These are phyloP conservation scores for Abrostola triplasia DNA, from an alignment of 2,888 invertebrate genomes.

Conservation along the genomic window DNA sequence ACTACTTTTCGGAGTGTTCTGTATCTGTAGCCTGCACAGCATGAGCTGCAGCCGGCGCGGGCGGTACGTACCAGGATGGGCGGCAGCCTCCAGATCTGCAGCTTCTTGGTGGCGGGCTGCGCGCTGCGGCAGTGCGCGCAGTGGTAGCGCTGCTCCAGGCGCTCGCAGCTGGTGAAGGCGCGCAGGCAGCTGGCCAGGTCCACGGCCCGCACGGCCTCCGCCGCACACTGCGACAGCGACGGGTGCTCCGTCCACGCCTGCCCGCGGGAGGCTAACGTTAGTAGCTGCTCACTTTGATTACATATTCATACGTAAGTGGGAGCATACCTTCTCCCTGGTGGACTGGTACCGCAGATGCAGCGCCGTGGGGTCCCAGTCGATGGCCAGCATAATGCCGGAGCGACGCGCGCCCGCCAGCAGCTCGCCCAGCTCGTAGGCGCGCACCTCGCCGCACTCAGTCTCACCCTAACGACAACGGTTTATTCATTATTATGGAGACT, in stretches of 20 bases:
- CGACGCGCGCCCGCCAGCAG: constrained; percentile 57
- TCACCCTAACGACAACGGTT: constrained; percentile 24
- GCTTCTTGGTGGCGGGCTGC: constrained; percentile 95
- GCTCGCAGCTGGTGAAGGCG: constrained; percentile 96
- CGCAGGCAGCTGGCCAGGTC: constrained; percentile 95
- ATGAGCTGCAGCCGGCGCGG: too few species aligned
- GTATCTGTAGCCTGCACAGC: too few species aligned
- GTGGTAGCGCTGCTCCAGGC: constrained; percentile 95
- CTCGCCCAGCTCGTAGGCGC: constrained; percentile 50
- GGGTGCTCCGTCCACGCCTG: constrained; percentile 93
- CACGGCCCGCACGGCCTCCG: constrained; percentile 93
- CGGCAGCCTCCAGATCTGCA: constrained; percentile 97
- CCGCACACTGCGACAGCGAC: constrained; percentile 91
- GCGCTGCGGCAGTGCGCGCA: constrained; percentile 95
- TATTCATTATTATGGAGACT: too few species aligned
- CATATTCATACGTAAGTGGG: not conserved
- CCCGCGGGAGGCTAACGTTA: too few species aligned
- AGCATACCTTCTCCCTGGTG: constrained; percentile 90
- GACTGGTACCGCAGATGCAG: constrained; percentile 96
- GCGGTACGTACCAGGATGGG: constrained; percentile 92
- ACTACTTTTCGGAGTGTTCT: too few species aligned
- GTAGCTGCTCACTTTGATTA: too few species aligned
- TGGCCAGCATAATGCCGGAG: constrained; percentile 88
- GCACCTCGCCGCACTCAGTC: constrained; percentile 26
- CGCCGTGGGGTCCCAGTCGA: constrained; percentile 98